Percentiles rank a stretch among this genome's conserved stretches.
Evolutionary conservation across 2,113 vertebrate species (phyloP).

Genomic region (Charina bottae): DNA sequence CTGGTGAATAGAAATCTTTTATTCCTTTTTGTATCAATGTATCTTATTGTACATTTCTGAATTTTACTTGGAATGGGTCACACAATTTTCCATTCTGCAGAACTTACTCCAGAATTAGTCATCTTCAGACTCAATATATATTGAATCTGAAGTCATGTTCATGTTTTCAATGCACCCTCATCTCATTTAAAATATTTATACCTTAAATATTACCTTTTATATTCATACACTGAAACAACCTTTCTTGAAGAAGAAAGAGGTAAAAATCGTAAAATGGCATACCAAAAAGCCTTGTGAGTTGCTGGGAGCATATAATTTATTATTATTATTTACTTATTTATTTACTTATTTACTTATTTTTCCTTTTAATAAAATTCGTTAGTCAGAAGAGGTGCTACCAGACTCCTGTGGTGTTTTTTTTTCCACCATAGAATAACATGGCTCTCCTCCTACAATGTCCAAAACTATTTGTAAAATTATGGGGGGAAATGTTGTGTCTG

Average conservation of each 20-base stretch:
- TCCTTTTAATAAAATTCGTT: too few relatives aligned
- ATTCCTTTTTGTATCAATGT: background rate
- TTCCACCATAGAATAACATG: background rate
- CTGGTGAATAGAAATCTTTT: background rate
- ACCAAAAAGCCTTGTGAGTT: constrained; percentile 9
- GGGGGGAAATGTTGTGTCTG: constrained; percentile 69
- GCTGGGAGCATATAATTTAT: background rate
- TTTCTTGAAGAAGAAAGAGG: constrained; percentile 61
- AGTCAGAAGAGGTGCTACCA: too few relatives aligned
- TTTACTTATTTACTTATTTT: too few relatives aligned
- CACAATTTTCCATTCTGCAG: background rate
- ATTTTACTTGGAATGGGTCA: background rate
- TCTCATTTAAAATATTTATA: background rate
- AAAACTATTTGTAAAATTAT: constrained; percentile 70
- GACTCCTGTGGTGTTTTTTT: too few relatives aligned
- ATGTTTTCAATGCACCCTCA: background rate
- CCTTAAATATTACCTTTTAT: background rate
- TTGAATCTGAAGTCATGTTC: background rate
- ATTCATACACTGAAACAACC: constrained; percentile 34
- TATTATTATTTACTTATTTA: background rate
- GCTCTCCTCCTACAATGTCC: background rate
- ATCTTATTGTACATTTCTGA: background rate
- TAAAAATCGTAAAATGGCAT: constrained; percentile 70
- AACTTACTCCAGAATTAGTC: background rate
- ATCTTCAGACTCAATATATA: background rate